phyloP scores from a whole-genome alignment of 1,140 invertebrate genomes.

The Choristoneura fumiferana region DNA sequence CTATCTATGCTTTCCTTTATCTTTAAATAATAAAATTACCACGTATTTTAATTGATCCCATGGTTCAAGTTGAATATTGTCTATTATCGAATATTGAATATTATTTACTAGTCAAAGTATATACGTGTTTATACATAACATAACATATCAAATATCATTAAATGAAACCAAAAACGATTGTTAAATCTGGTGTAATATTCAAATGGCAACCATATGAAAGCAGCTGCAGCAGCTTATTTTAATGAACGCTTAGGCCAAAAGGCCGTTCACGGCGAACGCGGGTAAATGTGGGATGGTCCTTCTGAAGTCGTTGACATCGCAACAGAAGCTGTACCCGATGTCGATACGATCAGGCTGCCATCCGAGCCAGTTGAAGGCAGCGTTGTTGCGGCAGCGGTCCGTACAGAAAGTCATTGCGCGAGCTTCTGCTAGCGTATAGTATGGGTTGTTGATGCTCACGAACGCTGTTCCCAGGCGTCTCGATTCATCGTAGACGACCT shows the following conservation, averaged over 20 bases:
- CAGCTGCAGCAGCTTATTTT: no score
- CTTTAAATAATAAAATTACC: no score
- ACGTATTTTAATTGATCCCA: no score
- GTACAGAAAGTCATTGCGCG: slow-evolving; percentile 78
- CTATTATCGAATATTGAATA: no score
- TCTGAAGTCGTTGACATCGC: slow-evolving; percentile 80
- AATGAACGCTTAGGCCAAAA: slow-evolving; percentile 32
- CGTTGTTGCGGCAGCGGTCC: slow-evolving; percentile 77
- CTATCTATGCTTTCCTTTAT: no score
- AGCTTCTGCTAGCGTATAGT: slow-evolving; percentile 61
- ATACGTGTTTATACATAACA: no score
- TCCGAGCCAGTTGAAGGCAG: slow-evolving; percentile 77
- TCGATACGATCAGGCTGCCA: slow-evolving; percentile 74
- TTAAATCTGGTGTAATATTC: no score
- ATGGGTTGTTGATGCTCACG: slow-evolving; percentile 83
- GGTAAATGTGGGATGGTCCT: slow-evolving; percentile 77
- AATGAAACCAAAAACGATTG: no score
- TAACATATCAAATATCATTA: no score
- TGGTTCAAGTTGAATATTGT: no score
- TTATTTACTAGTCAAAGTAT: no score
- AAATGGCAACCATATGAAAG: no score
- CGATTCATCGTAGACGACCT: slow-evolving; percentile 79
- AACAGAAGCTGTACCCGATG: slow-evolving; percentile 83
- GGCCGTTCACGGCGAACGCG: slow-evolving; percentile 59
- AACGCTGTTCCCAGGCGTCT: slow-evolving; percentile 79